Conservation (phyloP, 2,797 vertebrate species). For the Hozukius guyotensis region DNA sequence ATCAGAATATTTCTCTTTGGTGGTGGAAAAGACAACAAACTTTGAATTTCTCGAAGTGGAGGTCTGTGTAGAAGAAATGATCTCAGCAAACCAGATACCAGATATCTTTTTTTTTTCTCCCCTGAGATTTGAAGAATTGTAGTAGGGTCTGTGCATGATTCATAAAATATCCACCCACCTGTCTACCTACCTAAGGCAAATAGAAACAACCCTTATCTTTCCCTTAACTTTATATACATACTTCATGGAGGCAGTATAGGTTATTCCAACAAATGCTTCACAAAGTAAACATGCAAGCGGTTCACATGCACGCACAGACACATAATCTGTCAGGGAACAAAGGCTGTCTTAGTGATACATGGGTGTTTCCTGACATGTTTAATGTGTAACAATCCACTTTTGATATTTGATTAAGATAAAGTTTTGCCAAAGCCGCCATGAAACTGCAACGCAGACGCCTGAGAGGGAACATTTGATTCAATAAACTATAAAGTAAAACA, state of each 20-base stretch:
- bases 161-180: conserved; percentile 5
- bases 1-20: neutral
- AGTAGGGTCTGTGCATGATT: conserved; percentile 11
- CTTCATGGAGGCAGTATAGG: neutral
- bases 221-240: neutral
- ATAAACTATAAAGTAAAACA: neutral
- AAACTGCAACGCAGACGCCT: neutral
- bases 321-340: conserved; percentile 21
- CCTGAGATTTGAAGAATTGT: neutral
- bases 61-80: neutral
- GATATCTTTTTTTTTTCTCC: neutral
- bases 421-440: neutral
- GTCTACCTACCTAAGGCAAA: conserved; percentile 20
- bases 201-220: conserved; percentile 37
- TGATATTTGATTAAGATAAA: conserved; percentile 37
- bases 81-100: neutral
- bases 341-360: neutral
- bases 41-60: neutral
- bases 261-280: neutral
- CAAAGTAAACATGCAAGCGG: conserved; percentile 1
- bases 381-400: neutral
- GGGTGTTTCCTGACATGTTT: conserved; percentile 33
- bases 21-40: neutral
- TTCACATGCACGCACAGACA: neutral
- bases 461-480: neutral